Conservation (phyloP, 2,797 vertebrate species). For the Pipistrellus kuhlii region DNA sequence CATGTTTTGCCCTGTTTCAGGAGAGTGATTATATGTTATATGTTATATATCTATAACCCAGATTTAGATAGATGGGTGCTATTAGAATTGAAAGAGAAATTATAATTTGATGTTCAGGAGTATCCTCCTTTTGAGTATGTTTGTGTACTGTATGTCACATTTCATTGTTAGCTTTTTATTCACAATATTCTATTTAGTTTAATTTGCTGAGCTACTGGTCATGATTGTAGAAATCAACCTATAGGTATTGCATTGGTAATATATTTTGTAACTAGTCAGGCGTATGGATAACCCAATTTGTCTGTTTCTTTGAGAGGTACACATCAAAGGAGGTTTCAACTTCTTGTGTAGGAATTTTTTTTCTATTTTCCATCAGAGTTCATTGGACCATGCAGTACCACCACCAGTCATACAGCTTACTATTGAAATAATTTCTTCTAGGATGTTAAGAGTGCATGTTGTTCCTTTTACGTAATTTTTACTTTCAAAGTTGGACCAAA, state of each 20-base stretch:
- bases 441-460: neutral
- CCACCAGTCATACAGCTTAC: neutral
- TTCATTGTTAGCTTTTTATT: neutral
- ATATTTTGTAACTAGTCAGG: neutral
- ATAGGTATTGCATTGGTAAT: neutral
- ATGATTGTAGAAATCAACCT: neutral
- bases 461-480: neutral
- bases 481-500: neutral
- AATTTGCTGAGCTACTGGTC: neutral
- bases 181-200: neutral
- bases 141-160: neutral
- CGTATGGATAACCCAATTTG: neutral
- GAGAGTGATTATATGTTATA: neutral
- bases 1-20: neutral
- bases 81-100: neutral
- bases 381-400: neutral
- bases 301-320: neutral
- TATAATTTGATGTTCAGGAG: neutral
- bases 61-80: neutral
- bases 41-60: neutral
- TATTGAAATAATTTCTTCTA: constrained; percentile 33
- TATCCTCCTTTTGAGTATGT: neutral
- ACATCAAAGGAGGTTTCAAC: neutral
- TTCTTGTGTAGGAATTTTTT: neutral
- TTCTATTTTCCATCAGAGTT: neutral